phyloP scores from a whole-genome alignment of 2,113 vertebrate species.

The Sylvilagus bachmani region DNA sequence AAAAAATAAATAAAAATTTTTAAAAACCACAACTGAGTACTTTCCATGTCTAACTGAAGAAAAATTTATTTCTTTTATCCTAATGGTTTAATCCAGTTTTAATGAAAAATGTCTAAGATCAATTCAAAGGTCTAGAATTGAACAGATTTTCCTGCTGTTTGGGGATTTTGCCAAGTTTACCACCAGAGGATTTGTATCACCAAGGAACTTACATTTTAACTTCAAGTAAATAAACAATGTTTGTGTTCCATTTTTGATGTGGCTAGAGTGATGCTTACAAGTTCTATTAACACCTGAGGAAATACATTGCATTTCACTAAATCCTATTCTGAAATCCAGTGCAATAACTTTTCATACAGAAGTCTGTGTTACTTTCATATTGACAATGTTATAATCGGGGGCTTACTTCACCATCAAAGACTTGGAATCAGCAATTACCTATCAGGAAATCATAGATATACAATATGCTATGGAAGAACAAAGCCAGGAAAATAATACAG shows the following conservation, averaged over 20 bases:
- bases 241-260: background rate
- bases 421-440: background rate
- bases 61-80: background rate
- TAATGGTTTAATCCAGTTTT: conserved; percentile 11
- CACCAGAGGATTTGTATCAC: background rate
- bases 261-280: conserved; percentile 27
- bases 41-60: background rate
- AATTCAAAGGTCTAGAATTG: background rate
- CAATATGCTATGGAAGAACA: background rate
- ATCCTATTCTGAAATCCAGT: background rate
- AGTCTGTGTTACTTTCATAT: background rate
- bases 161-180: background rate
- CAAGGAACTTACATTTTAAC: conserved; percentile 7
- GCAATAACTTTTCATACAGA: background rate
- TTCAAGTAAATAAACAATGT: conserved; percentile 31
- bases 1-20: too few species aligned
- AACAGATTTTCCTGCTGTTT: background rate
- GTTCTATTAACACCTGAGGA: conserved; percentile 33
- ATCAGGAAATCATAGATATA: conserved; percentile 9
- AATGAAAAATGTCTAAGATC: background rate
- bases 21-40: background rate
- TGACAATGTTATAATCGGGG: background rate
- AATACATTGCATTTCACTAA: conserved; percentile 10
- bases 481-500: background rate
- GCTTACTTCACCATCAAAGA: conserved; percentile 12